Percentiles rank a stretch among this genome's conserved stretches.
phyloP scores from a whole-genome alignment of 2,797 vertebrate genomes.

The Scolopax bukidnonensis region DNA sequence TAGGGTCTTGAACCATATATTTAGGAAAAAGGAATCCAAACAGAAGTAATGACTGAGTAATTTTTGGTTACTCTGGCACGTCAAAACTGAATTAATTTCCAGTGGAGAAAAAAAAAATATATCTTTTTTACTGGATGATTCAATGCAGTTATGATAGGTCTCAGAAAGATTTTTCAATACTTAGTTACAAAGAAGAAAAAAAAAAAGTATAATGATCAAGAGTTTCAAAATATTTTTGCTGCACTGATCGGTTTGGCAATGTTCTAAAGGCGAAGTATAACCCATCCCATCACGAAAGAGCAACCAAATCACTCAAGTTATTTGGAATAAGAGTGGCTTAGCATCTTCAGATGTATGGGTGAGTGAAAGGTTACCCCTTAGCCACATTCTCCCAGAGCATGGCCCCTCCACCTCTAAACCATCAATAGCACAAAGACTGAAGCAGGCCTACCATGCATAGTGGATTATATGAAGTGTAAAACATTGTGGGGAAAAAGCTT shows the following conservation, averaged over 20 bases:
- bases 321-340: conserved; percentile 56
- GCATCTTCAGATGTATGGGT: conserved; percentile 73
- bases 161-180: background rate
- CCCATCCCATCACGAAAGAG: background rate
- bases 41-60: background rate
- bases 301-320: conserved; percentile 16
- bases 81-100: background rate
- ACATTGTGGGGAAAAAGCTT: conserved; percentile 87
- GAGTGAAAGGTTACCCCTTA: conserved; percentile 85
- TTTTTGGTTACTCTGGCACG: background rate
- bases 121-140: background rate
- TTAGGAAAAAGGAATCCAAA: background rate
- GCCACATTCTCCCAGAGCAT: conserved; percentile 81
- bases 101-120: background rate
- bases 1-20: background rate
- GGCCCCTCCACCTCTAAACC: conserved; percentile 71
- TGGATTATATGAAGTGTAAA: conserved; percentile 98
- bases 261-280: conserved; percentile 12
- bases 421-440: conserved; percentile 87
- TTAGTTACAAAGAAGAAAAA: background rate
- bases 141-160: background rate
- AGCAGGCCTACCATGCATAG: conserved; percentile 84
- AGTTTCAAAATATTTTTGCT: background rate
- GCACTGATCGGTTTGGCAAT: background rate
- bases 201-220: background rate